Conservation (phyloP, 1,140 invertebrate genomes). For the Drosophila asahinai region DNA sequence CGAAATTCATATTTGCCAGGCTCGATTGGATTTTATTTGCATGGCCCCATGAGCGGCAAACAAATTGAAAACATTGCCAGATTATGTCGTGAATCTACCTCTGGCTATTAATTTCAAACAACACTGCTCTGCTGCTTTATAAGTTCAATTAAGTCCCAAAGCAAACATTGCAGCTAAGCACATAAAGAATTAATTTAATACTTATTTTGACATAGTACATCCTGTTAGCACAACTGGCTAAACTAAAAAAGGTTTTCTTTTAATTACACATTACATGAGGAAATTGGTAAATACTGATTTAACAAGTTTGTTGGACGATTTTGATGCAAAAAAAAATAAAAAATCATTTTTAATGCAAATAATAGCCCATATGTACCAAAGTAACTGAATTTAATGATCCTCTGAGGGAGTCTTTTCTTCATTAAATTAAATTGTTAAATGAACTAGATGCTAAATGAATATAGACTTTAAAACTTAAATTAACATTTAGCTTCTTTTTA, state of each 20-base stretch:
- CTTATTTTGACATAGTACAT: neutral
- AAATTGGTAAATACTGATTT: neutral
- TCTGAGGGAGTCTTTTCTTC: too few relatives aligned
- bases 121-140: neutral
- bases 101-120: constrained; percentile 4
- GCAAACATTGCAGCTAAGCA: neutral
- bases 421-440: neutral
- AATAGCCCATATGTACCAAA: neutral
- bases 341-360: neutral
- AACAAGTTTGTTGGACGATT: neutral
- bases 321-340: neutral
- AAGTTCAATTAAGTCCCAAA: constrained; percentile 11
- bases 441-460: neutral
- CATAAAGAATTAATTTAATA: constrained; percentile 1
- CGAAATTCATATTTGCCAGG: constrained; percentile 15
- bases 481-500: too few relatives aligned
- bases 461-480: neutral
- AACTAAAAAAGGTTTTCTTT: neutral
- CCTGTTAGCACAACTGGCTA: neutral
- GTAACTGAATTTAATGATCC: neutral
- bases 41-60: constrained; percentile 21
- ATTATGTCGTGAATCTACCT: neutral
- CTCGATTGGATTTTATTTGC: constrained; percentile 17
- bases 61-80: constrained; percentile 21
- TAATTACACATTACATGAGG: neutral